Evolutionary conservation across 2,888 invertebrate genomes (phyloP).

Genomic region (Metopia argyrocephala): DNA sequence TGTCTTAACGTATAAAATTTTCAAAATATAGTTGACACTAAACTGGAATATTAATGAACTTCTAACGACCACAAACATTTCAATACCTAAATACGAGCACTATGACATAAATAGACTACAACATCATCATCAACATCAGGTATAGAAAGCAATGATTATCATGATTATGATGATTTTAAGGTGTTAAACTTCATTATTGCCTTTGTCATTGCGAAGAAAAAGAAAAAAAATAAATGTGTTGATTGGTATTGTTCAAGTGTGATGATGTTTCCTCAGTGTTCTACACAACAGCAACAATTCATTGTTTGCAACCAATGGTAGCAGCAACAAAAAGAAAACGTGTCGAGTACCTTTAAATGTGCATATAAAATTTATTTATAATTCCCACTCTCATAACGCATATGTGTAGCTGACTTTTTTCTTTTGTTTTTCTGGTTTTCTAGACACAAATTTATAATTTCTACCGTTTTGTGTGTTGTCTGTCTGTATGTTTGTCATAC

Average conservation of each 20-base stretch:
- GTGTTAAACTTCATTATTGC: conserved; percentile 4
- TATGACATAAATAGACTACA: not conserved
- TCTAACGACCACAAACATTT: conserved; percentile 15
- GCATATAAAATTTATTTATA: conserved; percentile 48
- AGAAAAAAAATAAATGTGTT: conserved; percentile 35
- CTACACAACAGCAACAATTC: conserved; percentile 12
- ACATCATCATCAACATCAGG: not conserved
- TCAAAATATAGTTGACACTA: conserved; percentile 57
- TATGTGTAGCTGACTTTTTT: not conserved
- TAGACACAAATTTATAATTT: conserved; percentile 34
- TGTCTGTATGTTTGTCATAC: conserved; percentile 6
- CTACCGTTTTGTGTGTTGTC: conserved; percentile 6
- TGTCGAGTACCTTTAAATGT: conserved; percentile 43
- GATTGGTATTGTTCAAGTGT: conserved; percentile 42
- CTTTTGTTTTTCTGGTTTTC: not conserved
- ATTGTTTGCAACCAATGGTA: conserved; percentile 15
- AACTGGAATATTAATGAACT: conserved; percentile 60
- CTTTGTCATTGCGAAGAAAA: conserved; percentile 13
- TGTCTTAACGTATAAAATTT: conserved; percentile 51
- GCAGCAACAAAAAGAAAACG: conserved; percentile 9
- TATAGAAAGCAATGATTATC: not conserved
- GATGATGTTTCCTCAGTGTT: conserved; percentile 32
- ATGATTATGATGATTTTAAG: conserved; percentile 8
- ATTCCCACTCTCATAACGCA: not conserved
- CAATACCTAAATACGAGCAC: not conserved